Evolutionary conservation across 2,113 vertebrate species (phyloP).

Genomic region (Condylura cristata): DNA sequence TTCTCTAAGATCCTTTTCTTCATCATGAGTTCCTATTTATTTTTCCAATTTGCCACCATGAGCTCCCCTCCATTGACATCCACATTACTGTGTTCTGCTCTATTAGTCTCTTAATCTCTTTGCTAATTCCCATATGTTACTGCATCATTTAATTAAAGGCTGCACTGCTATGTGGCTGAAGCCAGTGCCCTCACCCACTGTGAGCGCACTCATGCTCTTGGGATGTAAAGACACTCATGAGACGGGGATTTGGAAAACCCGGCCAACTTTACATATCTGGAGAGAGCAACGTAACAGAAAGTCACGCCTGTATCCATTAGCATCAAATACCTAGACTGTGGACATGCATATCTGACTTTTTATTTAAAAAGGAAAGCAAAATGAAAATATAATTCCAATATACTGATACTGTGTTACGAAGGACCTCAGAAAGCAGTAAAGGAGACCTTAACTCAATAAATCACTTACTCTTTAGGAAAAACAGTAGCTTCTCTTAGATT

Average conservation of each 20-base stretch:
- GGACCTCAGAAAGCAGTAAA: not conserved
- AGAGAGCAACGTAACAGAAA: not conserved
- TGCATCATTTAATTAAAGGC: slow-evolving; percentile 78
- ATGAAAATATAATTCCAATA: not conserved
- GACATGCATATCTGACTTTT: not conserved
- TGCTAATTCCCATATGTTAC: slow-evolving; percentile 77
- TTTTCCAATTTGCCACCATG: slow-evolving; percentile 28
- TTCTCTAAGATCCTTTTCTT: not conserved
- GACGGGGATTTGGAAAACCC: not conserved
- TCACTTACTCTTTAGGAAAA: not conserved
- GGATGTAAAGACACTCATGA: not conserved
- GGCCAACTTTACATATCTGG: not conserved
- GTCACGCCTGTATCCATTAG: not conserved
- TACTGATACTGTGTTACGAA: not conserved
- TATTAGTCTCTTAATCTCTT: slow-evolving; percentile 80
- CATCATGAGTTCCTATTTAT: not conserved
- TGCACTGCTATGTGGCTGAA: slow-evolving; percentile 39
- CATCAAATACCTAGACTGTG: not conserved
- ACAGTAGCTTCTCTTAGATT: not conserved
- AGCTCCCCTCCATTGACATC: slow-evolving; percentile 60
- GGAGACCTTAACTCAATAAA: not conserved
- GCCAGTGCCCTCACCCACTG: not conserved
- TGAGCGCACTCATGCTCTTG: not conserved
- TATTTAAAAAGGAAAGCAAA: not conserved
- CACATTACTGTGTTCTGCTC: slow-evolving; percentile 72